Conservation (phyloP, 2,888 invertebrate genomes). For the Escarpia spicata region DNA sequence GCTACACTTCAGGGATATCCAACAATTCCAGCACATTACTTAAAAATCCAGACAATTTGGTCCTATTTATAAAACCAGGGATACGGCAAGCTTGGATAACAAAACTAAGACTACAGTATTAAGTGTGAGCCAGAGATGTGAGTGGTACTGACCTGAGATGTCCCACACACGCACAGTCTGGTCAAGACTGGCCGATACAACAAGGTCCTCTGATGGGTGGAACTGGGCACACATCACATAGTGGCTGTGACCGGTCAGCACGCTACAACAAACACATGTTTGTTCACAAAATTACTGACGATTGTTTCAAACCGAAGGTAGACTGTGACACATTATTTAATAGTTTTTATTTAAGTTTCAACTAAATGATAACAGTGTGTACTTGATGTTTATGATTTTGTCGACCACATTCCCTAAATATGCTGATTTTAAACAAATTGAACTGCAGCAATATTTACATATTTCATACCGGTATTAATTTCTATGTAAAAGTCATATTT, state of each 20-base stretch:
- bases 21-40: background rate
- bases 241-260: conserved; percentile 88
- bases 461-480: no score
- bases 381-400: no score
- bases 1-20: background rate
- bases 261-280: conserved; percentile 48
- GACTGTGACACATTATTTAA: no score
- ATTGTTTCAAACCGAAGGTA: background rate
- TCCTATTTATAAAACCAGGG: background rate
- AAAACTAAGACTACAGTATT: background rate
- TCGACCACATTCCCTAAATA: no score
- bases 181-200: conserved; percentile 97
- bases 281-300: background rate
- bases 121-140: background rate
- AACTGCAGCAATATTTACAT: no score
- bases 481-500: background rate
- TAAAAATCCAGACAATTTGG: background rate
- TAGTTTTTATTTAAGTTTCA: no score
- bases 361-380: no score
- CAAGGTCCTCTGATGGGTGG: conserved; percentile 94
- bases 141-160: conserved; percentile 80
- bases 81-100: background rate
- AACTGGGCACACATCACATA: conserved; percentile 99
- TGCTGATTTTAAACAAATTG: no score
- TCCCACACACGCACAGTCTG: conserved; percentile 99